phyloP scores from a whole-genome alignment of 2,797 vertebrate species.

The Chelon labrosus region DNA sequence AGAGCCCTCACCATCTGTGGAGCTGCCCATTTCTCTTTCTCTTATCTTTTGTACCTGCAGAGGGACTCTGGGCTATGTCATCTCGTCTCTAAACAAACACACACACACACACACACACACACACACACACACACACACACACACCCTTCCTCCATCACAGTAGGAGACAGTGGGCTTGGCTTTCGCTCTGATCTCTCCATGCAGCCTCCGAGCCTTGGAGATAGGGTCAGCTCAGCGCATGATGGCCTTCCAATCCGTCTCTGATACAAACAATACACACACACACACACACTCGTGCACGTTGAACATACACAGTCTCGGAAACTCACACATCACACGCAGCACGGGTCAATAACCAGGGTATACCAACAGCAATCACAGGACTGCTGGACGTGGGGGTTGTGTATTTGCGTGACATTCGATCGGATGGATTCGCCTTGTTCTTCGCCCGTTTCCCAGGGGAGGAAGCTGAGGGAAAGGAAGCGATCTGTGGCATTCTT shows the following conservation, averaged over 20 bases:
- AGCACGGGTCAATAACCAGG: conserved; percentile 82
- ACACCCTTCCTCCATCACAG: conserved; percentile 73
- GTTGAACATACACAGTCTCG: conserved; percentile 58
- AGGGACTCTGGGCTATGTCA: conserved; percentile 83
- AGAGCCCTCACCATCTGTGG: conserved; percentile 73
- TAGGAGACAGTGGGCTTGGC: conserved; percentile 76
- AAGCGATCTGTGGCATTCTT: conserved; percentile 77
- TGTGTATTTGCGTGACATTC: conserved; percentile 82
- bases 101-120: conserved; percentile 32
- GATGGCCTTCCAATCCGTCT: conserved; percentile 78
- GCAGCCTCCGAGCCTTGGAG: conserved; percentile 79
- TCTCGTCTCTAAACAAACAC: conserved; percentile 64
- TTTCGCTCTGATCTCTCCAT: conserved; percentile 82
- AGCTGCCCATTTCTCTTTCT: conserved; percentile 78
- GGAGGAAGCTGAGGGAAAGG: conserved; percentile 59
- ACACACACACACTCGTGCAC: conserved; percentile 31
- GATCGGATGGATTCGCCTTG: conserved; percentile 81
- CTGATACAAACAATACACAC: conserved; percentile 71
- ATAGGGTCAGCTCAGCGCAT: conserved; percentile 81
- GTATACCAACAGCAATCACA: conserved; percentile 83
- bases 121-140: conserved; percentile 35
- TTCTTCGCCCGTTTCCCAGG: conserved; percentile 74
- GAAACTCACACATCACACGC: conserved; percentile 72
- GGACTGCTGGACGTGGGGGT: conserved; percentile 65
- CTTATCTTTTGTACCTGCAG: conserved; percentile 85